phyloP scores from a whole-genome alignment of 2,797 vertebrate genomes.

The Apodemus agrarius region DNA sequence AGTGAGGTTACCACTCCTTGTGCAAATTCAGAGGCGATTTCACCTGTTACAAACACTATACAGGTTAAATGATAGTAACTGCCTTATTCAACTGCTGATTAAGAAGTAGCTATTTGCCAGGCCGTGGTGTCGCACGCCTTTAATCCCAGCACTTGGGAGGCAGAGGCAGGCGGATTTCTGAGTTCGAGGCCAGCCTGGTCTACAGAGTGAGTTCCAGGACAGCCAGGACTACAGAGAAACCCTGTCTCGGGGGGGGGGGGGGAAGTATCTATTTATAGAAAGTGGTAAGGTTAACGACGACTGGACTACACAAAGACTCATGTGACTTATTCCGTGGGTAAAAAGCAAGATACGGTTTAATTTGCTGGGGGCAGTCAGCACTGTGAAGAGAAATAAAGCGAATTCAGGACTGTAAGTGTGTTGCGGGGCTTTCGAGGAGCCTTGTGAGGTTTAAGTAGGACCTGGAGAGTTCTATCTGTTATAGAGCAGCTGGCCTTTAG shows the following conservation, averaged over 20 bases:
- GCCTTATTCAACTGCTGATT: conserved; percentile 47
- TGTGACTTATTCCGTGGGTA: not conserved
- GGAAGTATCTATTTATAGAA: not conserved
- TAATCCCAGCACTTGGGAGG: too few relatives aligned
- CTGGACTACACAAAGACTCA: conserved; percentile 25
- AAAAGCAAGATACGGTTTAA: conserved; percentile 16
- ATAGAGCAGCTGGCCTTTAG: not conserved
- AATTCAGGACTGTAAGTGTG: not conserved
- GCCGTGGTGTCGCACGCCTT: too few relatives aligned
- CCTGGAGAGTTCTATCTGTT: not conserved
- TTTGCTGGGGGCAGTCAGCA: conserved; percentile 33
- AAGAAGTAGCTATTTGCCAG: not conserved
- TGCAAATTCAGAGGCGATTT: conserved; percentile 19
- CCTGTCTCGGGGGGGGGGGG: too few relatives aligned
- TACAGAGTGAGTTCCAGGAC: too few relatives aligned
- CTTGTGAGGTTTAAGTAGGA: not conserved
- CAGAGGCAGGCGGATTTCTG: too few relatives aligned
- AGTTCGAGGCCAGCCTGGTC: too few relatives aligned
- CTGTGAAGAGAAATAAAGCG: conserved; percentile 47
- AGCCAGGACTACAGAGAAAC: too few relatives aligned
- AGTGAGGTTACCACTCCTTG: not conserved
- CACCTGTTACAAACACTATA: conserved; percentile 34
- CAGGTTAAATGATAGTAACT: conserved; percentile 21
- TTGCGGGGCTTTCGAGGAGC: not conserved
- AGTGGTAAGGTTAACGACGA: not conserved